These are phyloP conservation scores for Heteromormyrus szaboi DNA, from an alignment of 2,797 vertebrate genomes.

Conservation along the genomic window DNA sequence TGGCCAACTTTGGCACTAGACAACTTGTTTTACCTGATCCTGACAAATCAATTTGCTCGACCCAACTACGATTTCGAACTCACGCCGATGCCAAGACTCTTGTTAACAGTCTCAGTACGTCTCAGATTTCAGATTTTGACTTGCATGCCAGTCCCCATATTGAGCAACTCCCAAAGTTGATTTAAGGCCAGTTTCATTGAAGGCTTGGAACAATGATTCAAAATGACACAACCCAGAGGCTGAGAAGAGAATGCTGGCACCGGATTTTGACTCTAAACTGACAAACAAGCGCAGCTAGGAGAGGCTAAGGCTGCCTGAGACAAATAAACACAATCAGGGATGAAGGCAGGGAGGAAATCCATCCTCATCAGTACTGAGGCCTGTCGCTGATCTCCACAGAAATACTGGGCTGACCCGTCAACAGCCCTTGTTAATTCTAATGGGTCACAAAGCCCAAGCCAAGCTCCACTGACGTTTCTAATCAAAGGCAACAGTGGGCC, in stretches of 20 bases:
- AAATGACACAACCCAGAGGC: constrained; percentile 14
- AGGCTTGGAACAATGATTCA: constrained; percentile 1
- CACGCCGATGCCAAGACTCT: neutral
- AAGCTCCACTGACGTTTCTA: constrained; percentile 61
- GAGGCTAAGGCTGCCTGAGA: constrained; percentile 32
- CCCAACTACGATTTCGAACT: neutral
- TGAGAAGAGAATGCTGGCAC: neutral
- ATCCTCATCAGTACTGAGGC: constrained; percentile 25
- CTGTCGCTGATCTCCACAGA: constrained; percentile 20
- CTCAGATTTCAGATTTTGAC: neutral
- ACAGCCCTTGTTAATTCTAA: constrained; percentile 60
- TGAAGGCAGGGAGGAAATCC: constrained; percentile 44
- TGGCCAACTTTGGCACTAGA: neutral
- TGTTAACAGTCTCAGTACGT: neutral
- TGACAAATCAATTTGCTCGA: neutral
- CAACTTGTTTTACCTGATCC: neutral
- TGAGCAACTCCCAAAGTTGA: neutral
- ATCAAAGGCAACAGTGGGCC: constrained; percentile 56
- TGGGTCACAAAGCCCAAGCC: constrained; percentile 56
- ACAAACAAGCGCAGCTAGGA: neutral
- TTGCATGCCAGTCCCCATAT: constrained; percentile 10
- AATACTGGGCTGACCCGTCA: constrained; percentile 37
- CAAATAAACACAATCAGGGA: constrained; percentile 50
- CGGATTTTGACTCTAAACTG: neutral
- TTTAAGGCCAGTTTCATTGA: constrained; percentile 2